Base-by-base conservation (phyloP, 2,888 invertebrate genomes). In the Gibbula magus region DNA sequence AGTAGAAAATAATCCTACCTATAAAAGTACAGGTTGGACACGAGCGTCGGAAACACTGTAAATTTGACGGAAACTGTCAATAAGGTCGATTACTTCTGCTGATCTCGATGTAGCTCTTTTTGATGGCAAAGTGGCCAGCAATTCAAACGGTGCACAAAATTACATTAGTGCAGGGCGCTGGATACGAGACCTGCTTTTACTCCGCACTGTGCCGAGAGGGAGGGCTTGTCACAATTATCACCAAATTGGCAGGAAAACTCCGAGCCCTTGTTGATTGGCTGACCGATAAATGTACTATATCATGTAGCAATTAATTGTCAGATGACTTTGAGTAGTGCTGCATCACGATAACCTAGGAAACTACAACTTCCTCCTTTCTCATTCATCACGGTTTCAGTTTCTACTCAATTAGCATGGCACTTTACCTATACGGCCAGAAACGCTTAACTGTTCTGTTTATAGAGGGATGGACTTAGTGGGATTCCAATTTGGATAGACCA, bases 21-120 rank as follows among this genome's bases (percentile, higher is more conserved):
- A 45, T 45, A 45, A 45, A 45, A 13, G 45, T 45, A 7, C 45
- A 45, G 45, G 45, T 13, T 61, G 61, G 29, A 61, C 29, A 25
- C 16, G 61, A 29, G 29, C 25, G 61, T 61, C 29, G 61, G 61
- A 29, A 61, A 61, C 61, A n/a, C 29, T 18, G 61, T 29, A 25
- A 61, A 61, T 61, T 61, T 61, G 61, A 61, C 61, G 61, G 61
- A 61, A 61, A 61, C 61, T 18, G 61, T 61, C 61, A 61, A 61
- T 61, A 61, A 61, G 29, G 61, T 29, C 61, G 25, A 61, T 61
- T 61, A 61, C 29, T 29, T 61, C 22, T 29, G 61, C 61, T 61
- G 61, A 61, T 61, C 61, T 29, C 61, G 22, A 25, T 29, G 61
- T 45, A 45, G 18, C 61, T 61, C 61, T 61, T 61, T 61, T 10